phyloP scores from a whole-genome alignment of 2,888 invertebrate genomes.

The Griposia aprilina region DNA sequence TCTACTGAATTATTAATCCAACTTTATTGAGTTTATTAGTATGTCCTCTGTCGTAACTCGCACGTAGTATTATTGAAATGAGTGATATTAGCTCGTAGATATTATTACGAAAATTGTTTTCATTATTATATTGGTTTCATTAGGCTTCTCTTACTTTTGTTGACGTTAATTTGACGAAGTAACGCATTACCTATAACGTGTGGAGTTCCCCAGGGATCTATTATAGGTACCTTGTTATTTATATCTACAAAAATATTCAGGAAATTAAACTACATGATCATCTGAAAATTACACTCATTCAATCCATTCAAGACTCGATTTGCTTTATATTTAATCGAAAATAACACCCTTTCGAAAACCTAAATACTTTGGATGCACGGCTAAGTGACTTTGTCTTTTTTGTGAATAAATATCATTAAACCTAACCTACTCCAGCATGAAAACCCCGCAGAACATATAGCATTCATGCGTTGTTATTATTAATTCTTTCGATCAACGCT shows the following conservation, averaged over 20 bases:
- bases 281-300: not conserved
- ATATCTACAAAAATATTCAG: too few species aligned
- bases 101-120: too few species aligned
- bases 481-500: constrained; percentile 59
- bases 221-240: too few species aligned
- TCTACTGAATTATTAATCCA: too few species aligned
- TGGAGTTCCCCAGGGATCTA: too few species aligned
- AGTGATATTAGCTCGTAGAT: too few species aligned
- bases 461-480: constrained; percentile 69
- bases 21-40: not conserved
- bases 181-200: too few species aligned
- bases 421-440: constrained; percentile 36
- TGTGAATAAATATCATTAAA: not conserved
- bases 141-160: too few species aligned
- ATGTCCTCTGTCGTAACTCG: not conserved
- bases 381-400: not conserved
- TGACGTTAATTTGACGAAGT: too few species aligned
- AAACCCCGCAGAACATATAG: constrained; percentile 59
- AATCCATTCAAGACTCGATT: not conserved
- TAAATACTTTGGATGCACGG: not conserved
- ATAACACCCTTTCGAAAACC: not conserved
- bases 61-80: not conserved
- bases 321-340: not conserved
- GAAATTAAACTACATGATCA: too few species aligned
- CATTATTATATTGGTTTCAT: too few species aligned